These are phyloP conservation scores for Nebria ingens DNA, from an alignment of 1,140 invertebrate species.

Conservation along the genomic window DNA sequence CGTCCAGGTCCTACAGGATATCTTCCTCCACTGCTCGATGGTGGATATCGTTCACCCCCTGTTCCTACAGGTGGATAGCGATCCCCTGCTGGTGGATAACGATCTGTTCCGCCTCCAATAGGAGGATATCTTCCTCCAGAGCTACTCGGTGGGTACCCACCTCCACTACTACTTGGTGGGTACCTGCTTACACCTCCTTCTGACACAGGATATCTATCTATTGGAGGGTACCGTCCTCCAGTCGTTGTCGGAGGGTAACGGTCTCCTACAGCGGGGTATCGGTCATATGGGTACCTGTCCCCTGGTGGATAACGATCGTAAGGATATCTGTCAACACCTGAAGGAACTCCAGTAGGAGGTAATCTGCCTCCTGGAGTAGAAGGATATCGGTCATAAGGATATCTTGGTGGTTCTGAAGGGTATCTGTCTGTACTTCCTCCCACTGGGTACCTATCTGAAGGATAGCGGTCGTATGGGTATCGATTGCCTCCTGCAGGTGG, in stretches of 20 bases:
- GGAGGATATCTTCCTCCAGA: conserved; percentile 19
- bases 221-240: conserved; percentile 21
- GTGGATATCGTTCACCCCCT: conserved; percentile 21
- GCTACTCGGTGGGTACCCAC: conserved; percentile 29
- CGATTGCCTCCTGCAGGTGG: conserved; percentile 31
- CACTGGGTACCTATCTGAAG: conserved; percentile 21
- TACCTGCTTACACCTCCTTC: conserved; percentile 15
- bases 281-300: conserved; percentile 31
- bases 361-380: conserved; percentile 27
- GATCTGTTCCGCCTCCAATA: conserved; percentile 11
- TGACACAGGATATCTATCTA: conserved; percentile 23
- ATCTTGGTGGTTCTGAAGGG: conserved; percentile 10
- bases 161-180: conserved; percentile 11
- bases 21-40: conserved; percentile 26
- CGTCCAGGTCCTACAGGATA: conserved; percentile 18
- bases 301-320: conserved; percentile 23
- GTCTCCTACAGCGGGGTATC: conserved; percentile 29
- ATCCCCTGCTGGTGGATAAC: conserved; percentile 24
- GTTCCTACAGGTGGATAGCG: conserved; percentile 27
- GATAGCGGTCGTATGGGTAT: conserved; percentile 24
- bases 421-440: conserved; percentile 22
- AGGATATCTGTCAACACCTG: conserved; percentile 26
- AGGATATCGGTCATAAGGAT: conserved; percentile 28
- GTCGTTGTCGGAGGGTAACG: conserved; percentile 14
- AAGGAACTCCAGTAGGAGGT: conserved; percentile 30